A percentile compares a stretch with the other conserved stretches of the same genome.
These are phyloP conservation scores for Benitochromis conjunctus DNA, from an alignment of 2,113 vertebrate species.

Conservation along the genomic window DNA sequence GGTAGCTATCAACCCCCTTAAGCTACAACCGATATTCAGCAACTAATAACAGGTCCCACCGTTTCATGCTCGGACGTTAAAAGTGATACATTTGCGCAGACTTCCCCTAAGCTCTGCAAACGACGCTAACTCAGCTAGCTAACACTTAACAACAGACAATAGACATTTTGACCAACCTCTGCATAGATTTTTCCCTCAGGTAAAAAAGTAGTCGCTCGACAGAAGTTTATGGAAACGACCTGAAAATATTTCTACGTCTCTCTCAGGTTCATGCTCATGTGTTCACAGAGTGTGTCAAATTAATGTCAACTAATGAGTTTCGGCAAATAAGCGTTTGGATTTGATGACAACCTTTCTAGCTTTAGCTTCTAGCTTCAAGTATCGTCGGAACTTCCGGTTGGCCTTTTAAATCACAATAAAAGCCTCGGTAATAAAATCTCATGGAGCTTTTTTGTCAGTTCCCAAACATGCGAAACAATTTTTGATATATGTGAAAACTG, in stretches of 20 bases:
- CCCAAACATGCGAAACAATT: background rate
- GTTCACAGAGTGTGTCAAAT: background rate
- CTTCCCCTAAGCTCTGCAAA: background rate
- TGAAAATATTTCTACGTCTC: background rate
- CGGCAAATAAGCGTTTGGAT: background rate
- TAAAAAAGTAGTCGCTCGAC: conserved; percentile 35
- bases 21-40: background rate
- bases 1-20: background rate
- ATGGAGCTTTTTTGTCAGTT: background rate
- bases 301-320: background rate
- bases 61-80: background rate
- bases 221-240: conserved; percentile 10
- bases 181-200: conserved; percentile 44
- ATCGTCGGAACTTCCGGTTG: conserved; percentile 45
- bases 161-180: conserved; percentile 62
- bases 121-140: conserved; percentile 40
- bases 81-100: background rate
- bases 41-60: background rate
- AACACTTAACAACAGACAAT: conserved; percentile 51
- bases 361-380: background rate
- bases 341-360: conserved; percentile 26
- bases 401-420: conserved; percentile 36
- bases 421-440: background rate
- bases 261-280: background rate
- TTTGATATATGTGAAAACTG: background rate